Conservation (phyloP, 2,113 vertebrate species). For the Alligator mississippiensis region DNA sequence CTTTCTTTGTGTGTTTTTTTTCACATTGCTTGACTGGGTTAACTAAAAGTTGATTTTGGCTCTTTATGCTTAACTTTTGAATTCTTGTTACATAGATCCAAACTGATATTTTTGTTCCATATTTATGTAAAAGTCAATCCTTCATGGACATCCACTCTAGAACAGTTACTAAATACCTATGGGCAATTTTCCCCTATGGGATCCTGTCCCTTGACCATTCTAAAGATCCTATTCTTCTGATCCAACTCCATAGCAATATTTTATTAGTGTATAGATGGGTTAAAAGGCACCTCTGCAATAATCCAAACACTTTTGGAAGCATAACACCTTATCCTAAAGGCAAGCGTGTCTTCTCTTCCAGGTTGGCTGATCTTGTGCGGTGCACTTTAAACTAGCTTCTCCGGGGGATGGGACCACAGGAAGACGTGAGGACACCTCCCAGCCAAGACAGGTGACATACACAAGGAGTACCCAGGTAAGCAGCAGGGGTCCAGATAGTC, state of each 20-base stretch:
- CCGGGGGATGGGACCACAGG: too few relatives aligned
- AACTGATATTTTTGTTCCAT: background rate
- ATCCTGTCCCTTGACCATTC: background rate
- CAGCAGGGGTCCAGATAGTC: too few relatives aligned
- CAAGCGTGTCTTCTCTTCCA: too few relatives aligned
- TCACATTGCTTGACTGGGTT: background rate
- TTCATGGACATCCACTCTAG: background rate
- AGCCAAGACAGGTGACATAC: too few relatives aligned
- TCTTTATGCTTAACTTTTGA: conserved; percentile 7
- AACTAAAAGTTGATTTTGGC: background rate
- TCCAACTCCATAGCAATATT: background rate
- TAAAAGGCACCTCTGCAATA: background rate
- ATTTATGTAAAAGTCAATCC: conserved; percentile 12
- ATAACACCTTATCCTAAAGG: background rate
- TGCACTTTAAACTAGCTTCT: too few relatives aligned
- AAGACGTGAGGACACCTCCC: too few relatives aligned
- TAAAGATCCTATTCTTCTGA: background rate
- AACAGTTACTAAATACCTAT: background rate
- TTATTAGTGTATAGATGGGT: background rate
- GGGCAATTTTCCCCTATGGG: background rate
- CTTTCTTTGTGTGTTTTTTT: background rate
- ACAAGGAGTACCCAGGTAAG: too few relatives aligned
- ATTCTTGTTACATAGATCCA: background rate
- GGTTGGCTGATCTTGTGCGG: too few relatives aligned
- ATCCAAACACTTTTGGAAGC: background rate